A percentile compares a stretch with the other conserved stretches of the same genome.
Conservation (phyloP, 2,888 invertebrate species). For the Pristionchus arcanus region DNA sequence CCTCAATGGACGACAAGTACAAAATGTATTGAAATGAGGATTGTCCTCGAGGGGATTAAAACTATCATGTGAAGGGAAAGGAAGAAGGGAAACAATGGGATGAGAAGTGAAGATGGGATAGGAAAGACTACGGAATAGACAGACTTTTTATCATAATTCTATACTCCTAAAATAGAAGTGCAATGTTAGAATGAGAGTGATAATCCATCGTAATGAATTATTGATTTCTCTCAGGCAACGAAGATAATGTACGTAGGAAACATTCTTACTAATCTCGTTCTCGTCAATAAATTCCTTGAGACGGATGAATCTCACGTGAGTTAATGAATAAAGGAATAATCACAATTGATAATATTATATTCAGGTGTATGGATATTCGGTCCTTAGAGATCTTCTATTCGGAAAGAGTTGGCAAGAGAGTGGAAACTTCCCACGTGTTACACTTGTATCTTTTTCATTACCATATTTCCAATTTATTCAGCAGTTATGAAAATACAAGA, state of each 20-base stretch:
- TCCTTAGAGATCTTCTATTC: constrained; percentile 75
- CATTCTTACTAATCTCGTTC: constrained; percentile 76
- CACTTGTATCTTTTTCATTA: constrained; percentile 61
- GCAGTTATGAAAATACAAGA: constrained; percentile 26
- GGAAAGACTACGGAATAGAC: background rate
- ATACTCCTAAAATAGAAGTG: background rate
- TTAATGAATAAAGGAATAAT: background rate
- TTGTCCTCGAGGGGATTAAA: constrained; percentile 8
- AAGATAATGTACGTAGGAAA: constrained; percentile 79
- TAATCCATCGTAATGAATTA: background rate
- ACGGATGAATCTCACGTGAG: constrained; percentile 75
- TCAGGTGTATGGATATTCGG: constrained; percentile 77
- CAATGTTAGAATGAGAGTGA: background rate
- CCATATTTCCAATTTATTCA: background rate
- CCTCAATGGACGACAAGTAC: constrained; percentile 2
- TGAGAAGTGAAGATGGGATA: background rate
- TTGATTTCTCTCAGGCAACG: constrained; percentile 69
- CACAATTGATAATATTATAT: background rate
- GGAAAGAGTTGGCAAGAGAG: constrained; percentile 78
- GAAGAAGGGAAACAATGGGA: background rate
- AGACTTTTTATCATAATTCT: background rate
- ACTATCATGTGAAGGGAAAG: background rate
- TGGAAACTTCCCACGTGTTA: constrained; percentile 78
- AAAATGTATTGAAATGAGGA: constrained; percentile 23
- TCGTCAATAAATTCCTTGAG: constrained; percentile 78